These are phyloP conservation scores for Allobates femoralis DNA, from an alignment of 2,797 vertebrate species.

Conservation along the genomic window DNA sequence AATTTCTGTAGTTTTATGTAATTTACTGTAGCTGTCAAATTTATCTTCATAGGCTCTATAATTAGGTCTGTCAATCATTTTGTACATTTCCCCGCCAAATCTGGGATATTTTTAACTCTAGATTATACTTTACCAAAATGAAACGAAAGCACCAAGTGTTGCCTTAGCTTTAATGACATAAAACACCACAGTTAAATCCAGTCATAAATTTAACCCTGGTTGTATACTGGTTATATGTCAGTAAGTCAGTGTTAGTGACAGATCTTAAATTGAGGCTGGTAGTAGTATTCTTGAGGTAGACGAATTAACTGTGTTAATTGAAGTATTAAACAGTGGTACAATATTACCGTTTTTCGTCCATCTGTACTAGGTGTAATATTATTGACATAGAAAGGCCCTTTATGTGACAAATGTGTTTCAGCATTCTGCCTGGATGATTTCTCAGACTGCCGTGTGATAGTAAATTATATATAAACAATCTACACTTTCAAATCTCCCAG, in stretches of 20 bases:
- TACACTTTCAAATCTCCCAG: constrained; percentile 17
- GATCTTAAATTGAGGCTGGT: neutral
- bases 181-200: neutral
- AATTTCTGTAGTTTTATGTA: neutral
- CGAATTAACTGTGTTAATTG: too few species aligned
- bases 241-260: neutral
- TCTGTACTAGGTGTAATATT: neutral
- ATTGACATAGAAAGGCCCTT: neutral
- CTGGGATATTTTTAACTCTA: constrained; percentile 12
- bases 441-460: neutral
- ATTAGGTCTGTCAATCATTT: constrained; percentile 22
- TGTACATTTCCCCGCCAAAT: constrained; percentile 13
- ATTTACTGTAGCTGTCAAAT: neutral
- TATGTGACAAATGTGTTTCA: neutral
- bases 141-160: neutral
- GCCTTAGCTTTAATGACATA: constrained; percentile 3
- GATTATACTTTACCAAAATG: constrained; percentile 19
- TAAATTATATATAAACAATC: constrained; percentile 15
- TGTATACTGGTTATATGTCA: neutral
- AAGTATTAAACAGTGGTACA: too few species aligned
- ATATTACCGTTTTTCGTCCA: too few species aligned
- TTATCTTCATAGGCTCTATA: constrained; percentile 6
- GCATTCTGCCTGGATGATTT: neutral
- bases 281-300: too few species aligned
- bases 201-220: neutral